These are phyloP conservation scores for Lepidiolamprologus cunningtoni DNA, from an alignment of 2,113 vertebrate genomes.

Conservation along the genomic window DNA sequence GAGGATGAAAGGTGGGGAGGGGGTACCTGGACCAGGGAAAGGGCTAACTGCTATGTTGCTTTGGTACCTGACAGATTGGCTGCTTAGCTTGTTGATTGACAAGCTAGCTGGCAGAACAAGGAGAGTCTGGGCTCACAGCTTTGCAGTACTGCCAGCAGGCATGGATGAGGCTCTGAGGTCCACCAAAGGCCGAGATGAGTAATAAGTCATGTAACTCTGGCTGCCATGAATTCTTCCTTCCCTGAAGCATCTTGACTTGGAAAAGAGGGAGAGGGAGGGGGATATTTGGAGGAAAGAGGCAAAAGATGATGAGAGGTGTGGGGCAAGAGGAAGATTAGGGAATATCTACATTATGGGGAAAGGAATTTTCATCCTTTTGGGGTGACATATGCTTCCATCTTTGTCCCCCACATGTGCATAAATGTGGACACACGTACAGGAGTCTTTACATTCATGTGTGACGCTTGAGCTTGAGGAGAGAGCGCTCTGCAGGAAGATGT, in stretches of 20 bases:
- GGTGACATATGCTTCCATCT: neutral
- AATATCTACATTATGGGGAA: neutral
- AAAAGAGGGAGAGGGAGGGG: neutral
- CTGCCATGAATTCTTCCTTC: neutral
- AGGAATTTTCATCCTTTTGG: neutral
- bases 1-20: neutral
- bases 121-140: neutral
- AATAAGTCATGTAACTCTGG: conserved; percentile 29
- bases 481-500: conserved; percentile 47
- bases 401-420: neutral
- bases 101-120: conserved; percentile 9
- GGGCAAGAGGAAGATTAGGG: neutral
- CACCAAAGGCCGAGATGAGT: conserved; percentile 40
- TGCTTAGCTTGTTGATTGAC: conserved; percentile 8
- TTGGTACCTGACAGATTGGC: neutral
- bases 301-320: neutral
- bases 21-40: neutral
- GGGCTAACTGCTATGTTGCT: neutral
- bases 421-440: neutral
- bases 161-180: conserved; percentile 17
- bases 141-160: neutral
- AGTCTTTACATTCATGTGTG: neutral
- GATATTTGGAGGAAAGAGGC: neutral
- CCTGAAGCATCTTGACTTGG: neutral
- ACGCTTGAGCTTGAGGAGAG: neutral